Evolutionary conservation across 2,113 vertebrate genomes (phyloP), one percentile per base, ranked within the genome.

Genomic region (Indicator indicator): DNA sequence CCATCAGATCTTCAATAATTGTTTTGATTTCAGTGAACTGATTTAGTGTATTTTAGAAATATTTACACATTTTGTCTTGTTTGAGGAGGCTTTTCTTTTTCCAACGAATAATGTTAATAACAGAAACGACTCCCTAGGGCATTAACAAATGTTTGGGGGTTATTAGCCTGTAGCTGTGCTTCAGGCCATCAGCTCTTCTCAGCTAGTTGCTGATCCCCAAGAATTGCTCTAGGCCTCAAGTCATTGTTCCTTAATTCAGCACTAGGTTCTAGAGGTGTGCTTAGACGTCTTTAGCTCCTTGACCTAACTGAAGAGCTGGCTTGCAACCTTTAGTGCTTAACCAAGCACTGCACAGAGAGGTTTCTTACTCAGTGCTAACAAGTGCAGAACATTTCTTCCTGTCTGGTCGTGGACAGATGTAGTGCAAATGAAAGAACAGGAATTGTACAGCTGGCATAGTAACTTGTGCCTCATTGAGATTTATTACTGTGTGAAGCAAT

Each of bases 101-200:
- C 58, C n/a, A 64, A 6, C 60, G 36, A 90, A 10, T 80, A 92
- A 42, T 24, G 73, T 92, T 70, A 95, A 80, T 90, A 91, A 42
- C 71, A 86, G 78, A 95, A 73, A 83, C 84, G 20, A 11, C n/a
- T 90, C 94, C 63, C 52, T 50, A 50, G 70, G 80, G 55, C 70
- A 28, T 93, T 90, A 82, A 46, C 40, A 69, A 83, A 62, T 70
- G 50, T 86, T 85, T 93, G 67, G 85, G 86, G 88, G 72, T 72
- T 93, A 77, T 58, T 89, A 58, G 91, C 95, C 95, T 81, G 81
- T 24, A 93, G 94, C 89, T 85, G 68, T 77, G 90, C 97, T 94
- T 94, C 69, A 60, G 95, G 97, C 94, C 54, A 17, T 93, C 60
- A 77, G 32, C 68, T 79, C 38, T 70, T 93, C 40, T 96, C 74